A percentile compares a stretch with the other conserved stretches of the same genome.
Evolutionary conservation across 53 echinoderm and acorn worm genomes (phyloP).

Genomic region (Luidia sarsii): DNA sequence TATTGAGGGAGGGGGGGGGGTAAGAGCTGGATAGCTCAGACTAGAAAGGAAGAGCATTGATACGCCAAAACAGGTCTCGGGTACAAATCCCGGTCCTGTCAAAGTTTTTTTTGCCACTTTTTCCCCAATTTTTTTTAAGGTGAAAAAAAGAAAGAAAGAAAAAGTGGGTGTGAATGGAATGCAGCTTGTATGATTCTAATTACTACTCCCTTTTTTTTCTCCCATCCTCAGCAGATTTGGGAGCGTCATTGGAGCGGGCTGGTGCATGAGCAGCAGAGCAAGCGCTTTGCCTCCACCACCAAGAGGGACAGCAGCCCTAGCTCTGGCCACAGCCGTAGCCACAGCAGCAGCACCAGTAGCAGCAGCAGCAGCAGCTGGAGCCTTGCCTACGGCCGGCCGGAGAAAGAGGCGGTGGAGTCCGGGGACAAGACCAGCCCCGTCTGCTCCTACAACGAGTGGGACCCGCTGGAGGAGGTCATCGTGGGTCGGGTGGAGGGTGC

Average conservation of each 20-base stretch:
- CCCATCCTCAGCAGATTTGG: background rate
- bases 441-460: conserved; percentile 95
- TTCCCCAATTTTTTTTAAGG: no score
- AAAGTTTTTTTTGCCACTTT: no score
- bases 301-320: no score
- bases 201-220: background rate
- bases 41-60: no score
- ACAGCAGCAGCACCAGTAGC: background rate
- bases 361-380: conserved; percentile 15
- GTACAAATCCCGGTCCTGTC: no score
- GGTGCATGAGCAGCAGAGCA: background rate
- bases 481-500: conserved; percentile 96
- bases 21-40: no score
- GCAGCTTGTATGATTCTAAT: no score
- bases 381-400: background rate
- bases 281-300: background rate
- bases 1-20: no score
- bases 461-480: conserved; percentile 91
- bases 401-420: background rate
- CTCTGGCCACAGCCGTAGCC: no score
- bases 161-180: no score
- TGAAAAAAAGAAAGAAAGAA: no score
- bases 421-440: conserved; percentile 68
- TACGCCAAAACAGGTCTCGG: no score
- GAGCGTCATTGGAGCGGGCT: background rate